Base-by-base conservation (phyloP, 2,888 invertebrate genomes). In the Trypoxylon attenuatum region DNA sequence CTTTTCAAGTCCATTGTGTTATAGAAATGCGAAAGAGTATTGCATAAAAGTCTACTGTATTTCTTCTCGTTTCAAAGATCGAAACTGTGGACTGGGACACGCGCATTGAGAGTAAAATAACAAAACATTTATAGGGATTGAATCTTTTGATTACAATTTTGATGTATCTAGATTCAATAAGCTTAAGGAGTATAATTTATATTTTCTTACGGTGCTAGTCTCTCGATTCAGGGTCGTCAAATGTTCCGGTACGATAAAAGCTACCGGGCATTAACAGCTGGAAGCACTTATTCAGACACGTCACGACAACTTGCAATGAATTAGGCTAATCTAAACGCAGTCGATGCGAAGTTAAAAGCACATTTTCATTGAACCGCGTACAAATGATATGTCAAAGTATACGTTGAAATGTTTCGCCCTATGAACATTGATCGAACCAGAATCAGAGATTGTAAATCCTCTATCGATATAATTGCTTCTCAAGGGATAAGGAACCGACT, bases 301-400 rank as follows among this genome's bases (percentile, higher is more conserved):
- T 53, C 52, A 29, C 27, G 5, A 13, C 5, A 33, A 13, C 13
- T 13, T 33, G 33, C 15, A 38, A 22, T 22, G 45, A 46, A 54
- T 54, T 54, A 39, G 15, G 13, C 46, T 54, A 46, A 46, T 43
- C 38, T 39, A 33, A 21, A 13, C 13, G 22, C 10, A 42, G 10
- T 3, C 16, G 8, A 4, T 10, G 42, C 19, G 19, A 21, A n/a
- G 38, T 15, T 4, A 10, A 5, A 10, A 19, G 25, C 23, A 22
- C 33, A 2, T 5, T 22, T 16, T 15, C 33, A 2, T 27, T n/a
- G 47, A n/a, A 47, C 19, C 33, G 6, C 13, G 6, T n/a, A 3
- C 3, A 13, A 13, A 45, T 3, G 19, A 16, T 18, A 15, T 2
- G 15, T 6, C 38, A 41, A 41, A 6, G 5, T 18, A 4, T 18